Conservation (phyloP, 2,888 invertebrate genomes). For the Cephalotes varians region DNA sequence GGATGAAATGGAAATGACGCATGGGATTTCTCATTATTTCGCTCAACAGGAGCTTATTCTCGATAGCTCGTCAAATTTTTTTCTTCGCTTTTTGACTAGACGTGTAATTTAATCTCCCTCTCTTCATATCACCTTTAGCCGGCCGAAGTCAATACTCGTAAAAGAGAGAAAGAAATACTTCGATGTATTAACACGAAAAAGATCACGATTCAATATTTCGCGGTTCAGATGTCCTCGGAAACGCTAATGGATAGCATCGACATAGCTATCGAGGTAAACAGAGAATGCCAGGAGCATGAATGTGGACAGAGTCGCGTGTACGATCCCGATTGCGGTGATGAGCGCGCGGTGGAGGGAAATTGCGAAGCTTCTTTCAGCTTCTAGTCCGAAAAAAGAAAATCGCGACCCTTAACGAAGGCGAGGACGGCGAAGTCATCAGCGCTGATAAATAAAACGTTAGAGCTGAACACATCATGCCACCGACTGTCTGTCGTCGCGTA, state of each 20-base stretch:
- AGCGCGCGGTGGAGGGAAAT: constrained; percentile 32
- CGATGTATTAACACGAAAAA: background rate
- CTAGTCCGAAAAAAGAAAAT: constrained; percentile 53
- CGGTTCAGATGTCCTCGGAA: constrained; percentile 9
- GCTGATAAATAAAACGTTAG: constrained; percentile 84
- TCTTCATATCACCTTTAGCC: background rate
- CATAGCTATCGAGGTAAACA: background rate
- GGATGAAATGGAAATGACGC: background rate
- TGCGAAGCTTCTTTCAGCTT: constrained; percentile 64
- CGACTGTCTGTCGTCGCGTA: constrained; percentile 74
- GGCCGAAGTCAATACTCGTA: constrained; percentile 7
- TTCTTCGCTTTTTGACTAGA: background rate
- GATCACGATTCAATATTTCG: constrained; percentile 25
- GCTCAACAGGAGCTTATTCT: background rate
- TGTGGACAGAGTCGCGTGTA: constrained; percentile 33
- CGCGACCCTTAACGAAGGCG: constrained; percentile 64
- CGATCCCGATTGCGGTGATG: constrained; percentile 62
- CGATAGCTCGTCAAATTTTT: background rate
- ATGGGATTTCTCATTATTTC: constrained; percentile 8
- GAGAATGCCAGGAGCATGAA: constrained; percentile 3
- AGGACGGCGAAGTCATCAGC: constrained; percentile 81
- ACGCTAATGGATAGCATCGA: constrained; percentile 9
- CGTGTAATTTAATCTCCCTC: constrained; percentile 25
- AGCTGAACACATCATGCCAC: constrained; percentile 70
- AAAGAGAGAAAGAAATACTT: background rate